Evolutionary conservation across 2,888 invertebrate genomes (phyloP).

Genomic region (Orchesella flavescens): DNA sequence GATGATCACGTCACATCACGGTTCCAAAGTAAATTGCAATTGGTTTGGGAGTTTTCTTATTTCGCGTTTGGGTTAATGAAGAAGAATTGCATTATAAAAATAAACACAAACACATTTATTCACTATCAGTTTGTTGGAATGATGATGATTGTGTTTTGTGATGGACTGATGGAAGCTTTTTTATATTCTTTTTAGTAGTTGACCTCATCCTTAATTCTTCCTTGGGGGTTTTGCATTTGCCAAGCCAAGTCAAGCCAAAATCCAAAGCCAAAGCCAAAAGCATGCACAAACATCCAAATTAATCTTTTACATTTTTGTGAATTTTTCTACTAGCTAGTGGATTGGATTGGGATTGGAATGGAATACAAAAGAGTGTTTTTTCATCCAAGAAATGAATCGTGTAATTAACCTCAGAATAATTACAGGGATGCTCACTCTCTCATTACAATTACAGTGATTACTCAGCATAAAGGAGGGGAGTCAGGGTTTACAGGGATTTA

Average conservation of each 20-base stretch:
- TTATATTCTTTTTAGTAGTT: conserved; percentile 15
- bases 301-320: neutral
- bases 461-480: neutral
- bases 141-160: conserved; percentile 3
- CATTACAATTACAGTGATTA: conserved; percentile 15
- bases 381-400: conserved; percentile 16
- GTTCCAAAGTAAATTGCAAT: no score
- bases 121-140: conserved; percentile 3
- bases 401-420: conserved; percentile 10
- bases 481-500: conserved; percentile 21
- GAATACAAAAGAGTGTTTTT: neutral
- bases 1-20: no score
- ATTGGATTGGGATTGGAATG: no score
- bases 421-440: neutral
- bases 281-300: no score
- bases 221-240: conserved; percentile 1
- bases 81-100: no score
- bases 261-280: no score
- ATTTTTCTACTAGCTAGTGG: neutral
- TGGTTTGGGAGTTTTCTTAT: no score
- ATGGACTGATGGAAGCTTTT: no score
- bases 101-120: no score
- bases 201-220: conserved; percentile 46
- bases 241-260: no score
- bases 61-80: no score